A percentile compares a stretch with the other conserved stretches of the same genome.
Conservation (phyloP, 2,797 vertebrate genomes). For the Dryobates pubescens region DNA sequence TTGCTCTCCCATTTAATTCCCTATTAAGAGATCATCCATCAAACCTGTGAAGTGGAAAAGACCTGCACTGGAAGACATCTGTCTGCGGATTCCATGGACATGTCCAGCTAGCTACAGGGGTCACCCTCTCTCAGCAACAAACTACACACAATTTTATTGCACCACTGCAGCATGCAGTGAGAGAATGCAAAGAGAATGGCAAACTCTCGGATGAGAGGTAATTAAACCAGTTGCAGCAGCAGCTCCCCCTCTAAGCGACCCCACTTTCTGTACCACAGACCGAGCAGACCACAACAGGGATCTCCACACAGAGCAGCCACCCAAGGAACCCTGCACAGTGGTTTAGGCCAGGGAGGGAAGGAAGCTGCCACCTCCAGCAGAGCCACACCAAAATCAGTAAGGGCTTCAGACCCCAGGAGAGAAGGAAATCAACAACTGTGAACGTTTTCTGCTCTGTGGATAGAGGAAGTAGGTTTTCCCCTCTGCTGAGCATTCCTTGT, state of each 20-base stretch:
- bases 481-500: background rate
- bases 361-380: background rate
- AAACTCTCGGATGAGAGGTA: background rate
- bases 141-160: background rate
- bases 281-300: accelerated
- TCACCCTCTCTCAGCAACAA: background rate
- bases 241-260: background rate
- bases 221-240: background rate
- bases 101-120: background rate
- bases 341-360: background rate
- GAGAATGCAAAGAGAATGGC: accelerated
- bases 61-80: background rate
- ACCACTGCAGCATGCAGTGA: background rate
- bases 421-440: background rate
- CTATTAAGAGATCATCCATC: background rate
- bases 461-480: background rate
- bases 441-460: background rate
- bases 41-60: background rate
- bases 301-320: background rate
- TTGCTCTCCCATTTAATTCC: constrained; percentile 10
- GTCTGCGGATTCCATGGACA: accelerated
- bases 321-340: accelerated
- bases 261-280: background rate
- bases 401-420: background rate
- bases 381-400: background rate